Evolutionary conservation across 2,888 invertebrate species (phyloP), one percentile per base, ranked within the genome.

Genomic region (Iselma pallidipennis): DNA sequence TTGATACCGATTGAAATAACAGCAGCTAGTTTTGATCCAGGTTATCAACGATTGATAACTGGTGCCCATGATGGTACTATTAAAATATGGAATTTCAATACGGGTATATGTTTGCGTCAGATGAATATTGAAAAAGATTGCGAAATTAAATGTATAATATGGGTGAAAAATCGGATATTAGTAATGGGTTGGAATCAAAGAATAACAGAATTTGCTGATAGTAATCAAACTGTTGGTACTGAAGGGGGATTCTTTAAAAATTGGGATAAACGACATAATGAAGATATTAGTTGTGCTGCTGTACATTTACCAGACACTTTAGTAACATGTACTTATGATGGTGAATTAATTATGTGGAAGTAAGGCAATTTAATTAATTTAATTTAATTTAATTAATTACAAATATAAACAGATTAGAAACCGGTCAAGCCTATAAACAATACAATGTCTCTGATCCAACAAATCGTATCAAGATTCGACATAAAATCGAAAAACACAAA

Each of bases 31-130:
- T 93, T 92, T 78, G 91, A 94, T 81, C 88, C 89, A 0, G 87
- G 89, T 21, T 83, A 86, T 68, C 90, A 91, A 75, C 85, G 91
- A 60, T 83, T 94, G 26, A 79, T 92, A 59, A 93, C 93, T 0
- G 94, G 92, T 1, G 93, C 91, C 0, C 85, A 89, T 54, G 89
- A 92, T 78, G 94, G 94, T 10, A 86, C 89, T 0, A 82, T 94
- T 6, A 91, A 90, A 83, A 85, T 93, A 29, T 95, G 95, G 95
- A 91, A 93, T 80, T 94, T 93, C 75, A 92, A 91, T 75, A 90
- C 90, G 23, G 92, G 92, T 0, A 85, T 86, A 6, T 91, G 92
- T 71, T 77, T 92, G 63, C 82, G 90, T 65, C 87, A 86, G 57
- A 88, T 93, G 87, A 80, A 68, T 45, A 68, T 76, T 25, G 72